Evolutionary conservation across 2,797 vertebrate genomes (phyloP), one percentile per base, ranked within the genome.

Genomic region (Fistularia commersonii): DNA sequence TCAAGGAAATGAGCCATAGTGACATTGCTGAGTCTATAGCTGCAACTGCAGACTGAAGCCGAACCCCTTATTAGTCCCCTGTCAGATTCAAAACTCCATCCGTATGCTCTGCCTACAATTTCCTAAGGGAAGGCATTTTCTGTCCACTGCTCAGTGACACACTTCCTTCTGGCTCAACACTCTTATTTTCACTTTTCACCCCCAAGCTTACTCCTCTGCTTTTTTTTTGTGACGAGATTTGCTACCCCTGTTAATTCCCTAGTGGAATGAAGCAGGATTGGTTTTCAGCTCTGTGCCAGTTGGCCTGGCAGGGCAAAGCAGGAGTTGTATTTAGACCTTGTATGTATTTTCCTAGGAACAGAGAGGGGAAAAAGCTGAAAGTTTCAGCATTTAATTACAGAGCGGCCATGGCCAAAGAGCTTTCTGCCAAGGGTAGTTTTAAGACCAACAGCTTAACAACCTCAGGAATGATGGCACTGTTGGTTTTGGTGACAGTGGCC

Each of bases 311-410:
- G 65, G 59, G 61, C 64, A 60, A 66, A 64, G 64, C 74, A 52
- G 14, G 11, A 61, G 75, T 76, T 69, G 69, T 68, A 83, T 84
- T 85, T 77, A 76, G 73, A 69, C 13, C 45, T 51, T 45, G 47
- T 62, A 32, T 80, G 64, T 74, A 74, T 78, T 72, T 76, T 78
- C 53, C 69, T 61, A 55, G 45, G 54, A 51, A 60, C 13, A 40
- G 53, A 54, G 40, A 51, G 41, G 38, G 52, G 51, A 56, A 59
- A 72, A 66, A 44, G 37, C 51, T 32, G 57, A 64, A 51, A 57
- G 60, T 61, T 72, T 54, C 72, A 64, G 66, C 58, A 64, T 76
- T 74, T 85, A 84, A 87, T 85, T 77, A 85, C 68, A 84, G 81
- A 74, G 71, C 32, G 32, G 41, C 61, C 7, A 0, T 34, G 57